Evolutionary conservation across 1,140 invertebrate species (phyloP), one percentile per base, ranked within the genome.

Genomic region (Lepidostoma basale): DNA sequence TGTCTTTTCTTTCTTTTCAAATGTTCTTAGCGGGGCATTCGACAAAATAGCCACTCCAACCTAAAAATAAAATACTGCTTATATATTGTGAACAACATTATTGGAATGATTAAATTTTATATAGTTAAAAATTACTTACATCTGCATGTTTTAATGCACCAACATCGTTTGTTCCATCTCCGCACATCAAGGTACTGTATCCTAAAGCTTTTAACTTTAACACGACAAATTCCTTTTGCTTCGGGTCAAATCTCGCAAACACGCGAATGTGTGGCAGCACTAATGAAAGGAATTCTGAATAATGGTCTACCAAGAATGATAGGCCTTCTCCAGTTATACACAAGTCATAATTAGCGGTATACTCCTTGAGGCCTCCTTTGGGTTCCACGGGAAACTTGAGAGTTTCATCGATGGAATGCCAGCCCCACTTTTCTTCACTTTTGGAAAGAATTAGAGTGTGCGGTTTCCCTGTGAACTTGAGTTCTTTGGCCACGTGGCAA

Each of bases 131-230:
- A 25, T 79, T 76, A 89, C 95, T 96, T 78, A 98, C 95, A 83
- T 98, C 89, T 33, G 98, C 96, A 84, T 99, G 98, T 86, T 99
- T 99, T 8, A 99, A 84, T 20, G 98, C 98, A n/a, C 98, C 98
- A 22, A 99, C 98, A 85, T 99, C 98, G 83, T 99, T 99, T 1
- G 98, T 99, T 68, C 98, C 98, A 86, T 99, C 98, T n/a, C 98
- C 98, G 80, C 98, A 99, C 98, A 99, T 99, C 0, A 99, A 80
- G 0, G 97, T 98, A 2, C 87, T 87, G 76, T 89, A 97, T 18
- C 98, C 98, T 1, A 96, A 77, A 25, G 88, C 84, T 79, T 98
- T 98, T 25, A 99, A 80, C 8, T 90, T 88, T 1, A 94, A 92
- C 36, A 99, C 92, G 1, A 98, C 92, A 78, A 90, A 92, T 83